These are phyloP conservation scores for Colletes latitarsis DNA, from an alignment of 1,140 invertebrate species.

Conservation along the genomic window DNA sequence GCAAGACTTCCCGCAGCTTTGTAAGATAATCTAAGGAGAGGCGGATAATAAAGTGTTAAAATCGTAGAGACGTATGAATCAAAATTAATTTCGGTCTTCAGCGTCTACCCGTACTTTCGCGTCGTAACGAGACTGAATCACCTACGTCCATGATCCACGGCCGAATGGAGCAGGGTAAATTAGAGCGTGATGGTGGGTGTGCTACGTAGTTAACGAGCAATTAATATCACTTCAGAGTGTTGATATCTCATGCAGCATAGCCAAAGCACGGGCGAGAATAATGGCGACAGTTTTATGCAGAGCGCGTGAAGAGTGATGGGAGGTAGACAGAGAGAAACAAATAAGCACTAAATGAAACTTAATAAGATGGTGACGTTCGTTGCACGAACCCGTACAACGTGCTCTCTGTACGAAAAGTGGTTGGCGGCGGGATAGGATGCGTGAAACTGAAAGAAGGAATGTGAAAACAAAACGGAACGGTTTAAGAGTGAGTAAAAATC, in stretches of 20 bases:
- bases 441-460: not conserved
- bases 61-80: not conserved
- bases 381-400: conserved; percentile 18
- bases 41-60: not conserved
- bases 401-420: conserved; percentile 50
- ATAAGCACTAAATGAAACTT: conserved; percentile 20
- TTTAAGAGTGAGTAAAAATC: not conserved
- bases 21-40: not conserved
- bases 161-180: conserved; percentile 32
- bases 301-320: not conserved
- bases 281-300: conserved; percentile 60
- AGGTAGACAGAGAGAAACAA: conserved; percentile 1
- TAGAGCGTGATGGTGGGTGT: conserved; percentile 26
- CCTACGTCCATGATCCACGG: conserved; percentile 25
- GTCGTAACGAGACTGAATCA: conserved; percentile 18
- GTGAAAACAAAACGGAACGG: not conserved
- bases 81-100: not conserved
- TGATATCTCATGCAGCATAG: conserved; percentile 75
- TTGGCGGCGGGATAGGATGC: conserved; percentile 63
- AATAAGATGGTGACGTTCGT: conserved; percentile 25
- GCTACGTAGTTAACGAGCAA: conserved; percentile 49
- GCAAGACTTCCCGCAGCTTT: not conserved
- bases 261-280: conserved; percentile 76
- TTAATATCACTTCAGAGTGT: conserved; percentile 59
- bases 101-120: not conserved